Evolutionary conservation across 35 echinoderm and acorn worm genomes (phyloP).

Genomic region (Heliocidaris tuberculata): DNA sequence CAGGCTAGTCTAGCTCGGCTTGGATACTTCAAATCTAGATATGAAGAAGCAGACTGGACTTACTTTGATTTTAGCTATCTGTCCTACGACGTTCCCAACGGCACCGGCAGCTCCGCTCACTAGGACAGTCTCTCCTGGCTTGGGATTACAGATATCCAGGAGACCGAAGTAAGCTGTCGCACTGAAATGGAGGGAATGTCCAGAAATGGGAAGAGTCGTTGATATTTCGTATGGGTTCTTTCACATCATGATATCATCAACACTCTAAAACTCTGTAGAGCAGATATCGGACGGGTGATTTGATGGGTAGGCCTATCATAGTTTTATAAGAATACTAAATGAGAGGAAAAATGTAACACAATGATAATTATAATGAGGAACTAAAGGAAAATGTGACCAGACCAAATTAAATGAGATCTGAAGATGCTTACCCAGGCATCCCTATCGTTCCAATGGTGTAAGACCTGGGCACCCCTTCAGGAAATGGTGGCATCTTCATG

Average conservation of each 20-base stretch:
- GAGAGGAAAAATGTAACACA: too few species aligned
- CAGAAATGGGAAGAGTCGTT: background rate
- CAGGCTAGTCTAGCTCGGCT: background rate
- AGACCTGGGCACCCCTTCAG: conserved; percentile 54
- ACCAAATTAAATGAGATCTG: too few species aligned
- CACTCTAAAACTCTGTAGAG: background rate
- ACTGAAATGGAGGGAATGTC: conserved; percentile 5
- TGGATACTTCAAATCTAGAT: background rate
- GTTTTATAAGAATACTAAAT: too few species aligned
- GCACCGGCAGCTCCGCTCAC: conserved; percentile 78
- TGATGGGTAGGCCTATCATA: too few species aligned
- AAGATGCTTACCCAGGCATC: conserved; percentile 70
- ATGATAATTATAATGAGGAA: too few species aligned
- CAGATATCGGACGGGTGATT: background rate
- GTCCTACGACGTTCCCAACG: conserved; percentile 69
- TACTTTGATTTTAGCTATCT: conserved; percentile 78
- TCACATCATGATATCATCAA: background rate
- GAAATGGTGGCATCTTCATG: conserved; percentile 42
- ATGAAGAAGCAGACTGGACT: background rate
- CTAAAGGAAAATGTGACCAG: too few species aligned
- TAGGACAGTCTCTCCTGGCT: conserved; percentile 63
- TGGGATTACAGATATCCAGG: conserved; percentile 32
- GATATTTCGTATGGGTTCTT: background rate
- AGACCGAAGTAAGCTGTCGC: conserved; percentile 78
- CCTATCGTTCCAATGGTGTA: conserved; percentile 55